These are phyloP conservation scores for Meloidogyne hapla DNA, from an alignment of 1,140 invertebrate species.

Conservation along the genomic window DNA sequence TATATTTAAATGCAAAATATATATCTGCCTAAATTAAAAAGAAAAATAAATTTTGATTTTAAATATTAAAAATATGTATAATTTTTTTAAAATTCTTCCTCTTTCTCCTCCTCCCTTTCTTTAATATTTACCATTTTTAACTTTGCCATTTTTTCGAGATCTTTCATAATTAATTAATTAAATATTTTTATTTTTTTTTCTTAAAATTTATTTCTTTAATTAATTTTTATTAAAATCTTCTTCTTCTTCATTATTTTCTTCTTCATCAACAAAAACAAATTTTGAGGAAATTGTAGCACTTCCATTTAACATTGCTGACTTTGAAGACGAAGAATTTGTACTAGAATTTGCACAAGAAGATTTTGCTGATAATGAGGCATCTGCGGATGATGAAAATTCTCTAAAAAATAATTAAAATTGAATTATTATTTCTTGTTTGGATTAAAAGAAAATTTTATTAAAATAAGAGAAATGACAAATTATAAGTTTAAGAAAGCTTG, in stretches of 20 bases:
- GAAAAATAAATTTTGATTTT: too few species aligned
- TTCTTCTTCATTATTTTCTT: constrained; percentile 10
- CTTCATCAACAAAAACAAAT: constrained; percentile 26
- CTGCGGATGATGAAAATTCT: not conserved
- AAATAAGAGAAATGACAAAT: too few species aligned
- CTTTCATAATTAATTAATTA: not conserved
- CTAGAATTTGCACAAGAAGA: constrained; percentile 5
- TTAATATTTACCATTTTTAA: not conserved
- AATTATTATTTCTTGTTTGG: not conserved
- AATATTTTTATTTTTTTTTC: not conserved
- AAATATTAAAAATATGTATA: too few species aligned
- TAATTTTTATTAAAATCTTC: not conserved
- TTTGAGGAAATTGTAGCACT: not conserved
- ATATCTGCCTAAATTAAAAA: too few species aligned
- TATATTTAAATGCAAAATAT: too few species aligned
- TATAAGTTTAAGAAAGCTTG: too few species aligned
- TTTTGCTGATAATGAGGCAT: not conserved
- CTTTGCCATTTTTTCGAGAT: not conserved
- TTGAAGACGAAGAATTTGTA: not conserved
- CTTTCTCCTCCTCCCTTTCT: not conserved
- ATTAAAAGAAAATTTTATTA: too few species aligned
- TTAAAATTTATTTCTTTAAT: not conserved
- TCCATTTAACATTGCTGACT: not conserved
- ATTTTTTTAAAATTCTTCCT: not conserved
- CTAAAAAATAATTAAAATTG: not conserved